Evolutionary conservation across 2,797 vertebrate genomes (phyloP), one percentile per base, ranked within the genome.

Genomic region (Orestias chungarensis): DNA sequence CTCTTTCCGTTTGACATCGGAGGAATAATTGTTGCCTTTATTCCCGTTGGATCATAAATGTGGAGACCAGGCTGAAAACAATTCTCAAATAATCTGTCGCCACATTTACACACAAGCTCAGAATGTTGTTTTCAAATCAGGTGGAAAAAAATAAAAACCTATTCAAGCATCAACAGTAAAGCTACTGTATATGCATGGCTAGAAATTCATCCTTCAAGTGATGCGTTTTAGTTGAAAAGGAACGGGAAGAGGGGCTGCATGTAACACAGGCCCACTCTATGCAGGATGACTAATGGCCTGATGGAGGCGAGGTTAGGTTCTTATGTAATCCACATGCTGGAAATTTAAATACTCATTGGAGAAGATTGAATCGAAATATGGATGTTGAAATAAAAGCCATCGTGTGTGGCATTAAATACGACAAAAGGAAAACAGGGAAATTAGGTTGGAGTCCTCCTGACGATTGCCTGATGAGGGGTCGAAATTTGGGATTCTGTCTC

Each of bases 41-140:
- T 72, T 78, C 80, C 75, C 70, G 40, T 64, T 29, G 35, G 71
- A 74, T 73, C 64, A 79, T 72, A 76, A 64, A 75, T 18, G 49
- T 23, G 64, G 52, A 70, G 68, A 55, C 79, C 31, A 70, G 81
- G 79, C 68, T 82, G 81, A 88, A 88, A 89, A 85, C 87, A 86
- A 90, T 23, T 85, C 80, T 72, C 67, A 86, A n/a, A 86, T 87
- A 86, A 82, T 88, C 67, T 64, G 47, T 66, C 17, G 25, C 73
- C 74, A 62, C 15, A 18, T 76, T 75, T 64, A 68, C 4, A 72
- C 40, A 87, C 67, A 50, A 73, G 59, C 86, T 92, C 92, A 88
- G n/a, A 92, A 90, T 90, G 87, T 89, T 80, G 83, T 90, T 93
- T 92, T 72, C 82, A 71, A 86, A 80, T 81, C 5, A 55, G 73